Conservation (phyloP, 2,113 vertebrate genomes). For the Bagarius yarrelli region DNA sequence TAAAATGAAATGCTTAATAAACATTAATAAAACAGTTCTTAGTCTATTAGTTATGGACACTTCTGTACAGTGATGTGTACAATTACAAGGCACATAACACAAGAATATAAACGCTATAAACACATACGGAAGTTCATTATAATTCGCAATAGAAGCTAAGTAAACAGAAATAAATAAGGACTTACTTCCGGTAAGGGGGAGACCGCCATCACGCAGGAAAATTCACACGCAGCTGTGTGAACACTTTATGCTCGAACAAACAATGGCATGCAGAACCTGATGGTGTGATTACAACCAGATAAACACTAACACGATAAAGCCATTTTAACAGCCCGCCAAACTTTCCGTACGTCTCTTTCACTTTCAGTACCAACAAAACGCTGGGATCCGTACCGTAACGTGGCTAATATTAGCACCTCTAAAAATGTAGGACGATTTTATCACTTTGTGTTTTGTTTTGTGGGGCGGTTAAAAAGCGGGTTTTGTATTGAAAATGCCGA, state of each 20-base stretch:
- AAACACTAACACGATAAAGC: background rate
- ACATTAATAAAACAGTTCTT: background rate
- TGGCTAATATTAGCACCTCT: background rate
- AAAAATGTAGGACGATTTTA: background rate
- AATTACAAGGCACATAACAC: background rate
- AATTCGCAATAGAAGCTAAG: no score
- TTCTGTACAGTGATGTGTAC: background rate
- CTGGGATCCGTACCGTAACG: background rate
- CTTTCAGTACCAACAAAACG: slow-evolving; percentile 5
- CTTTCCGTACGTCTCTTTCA: background rate
- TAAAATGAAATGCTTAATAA: background rate
- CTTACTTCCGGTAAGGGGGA: slow-evolving; percentile 7
- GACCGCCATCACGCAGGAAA: background rate
- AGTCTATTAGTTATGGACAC: background rate
- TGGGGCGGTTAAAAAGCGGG: background rate
- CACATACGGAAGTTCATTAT: background rate
- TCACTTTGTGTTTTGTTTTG: background rate
- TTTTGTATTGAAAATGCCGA: background rate
- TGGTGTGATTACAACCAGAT: background rate
- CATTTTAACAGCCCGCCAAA: background rate
- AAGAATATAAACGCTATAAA: background rate
- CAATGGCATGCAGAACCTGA: no score
- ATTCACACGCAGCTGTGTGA: background rate
- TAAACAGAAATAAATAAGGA: no score
- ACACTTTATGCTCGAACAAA: background rate